Conservation (phyloP, 2,797 vertebrate genomes). For the Miichthys miiuy region DNA sequence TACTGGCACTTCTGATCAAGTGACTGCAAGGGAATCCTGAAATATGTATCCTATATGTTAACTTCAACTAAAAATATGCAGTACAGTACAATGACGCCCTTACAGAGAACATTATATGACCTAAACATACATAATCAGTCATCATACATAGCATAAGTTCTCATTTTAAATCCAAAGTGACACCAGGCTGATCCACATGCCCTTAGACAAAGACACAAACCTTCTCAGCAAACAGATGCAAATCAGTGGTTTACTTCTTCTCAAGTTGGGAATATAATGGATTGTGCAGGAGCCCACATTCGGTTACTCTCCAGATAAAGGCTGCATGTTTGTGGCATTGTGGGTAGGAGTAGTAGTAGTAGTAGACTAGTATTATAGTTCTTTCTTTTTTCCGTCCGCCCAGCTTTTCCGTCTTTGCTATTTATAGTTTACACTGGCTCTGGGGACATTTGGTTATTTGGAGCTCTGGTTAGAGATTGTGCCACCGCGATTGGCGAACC, state of each 20-base stretch:
- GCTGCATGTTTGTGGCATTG: not conserved
- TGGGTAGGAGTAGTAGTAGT: not conserved
- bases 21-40: not conserved
- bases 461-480: not conserved
- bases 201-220: not conserved
- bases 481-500: too few relatives aligned
- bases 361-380: not conserved
- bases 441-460: not conserved
- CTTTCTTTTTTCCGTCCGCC: not conserved
- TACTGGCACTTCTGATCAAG: not conserved
- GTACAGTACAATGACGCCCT: not conserved
- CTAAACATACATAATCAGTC: not conserved
- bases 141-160: not conserved
- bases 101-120: not conserved
- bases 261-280: not conserved
- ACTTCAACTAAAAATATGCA: not conserved
- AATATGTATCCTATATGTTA: too few relatives aligned
- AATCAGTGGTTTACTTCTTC: not conserved
- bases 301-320: not conserved
- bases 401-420: not conserved
- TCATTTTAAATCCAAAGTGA: not conserved
- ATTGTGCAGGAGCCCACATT: not conserved
- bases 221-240: not conserved
- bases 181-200: not conserved
- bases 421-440: not conserved